These are phyloP conservation scores for Episyrphus balteatus DNA, from an alignment of 1,140 invertebrate genomes.

Conservation along the genomic window DNA sequence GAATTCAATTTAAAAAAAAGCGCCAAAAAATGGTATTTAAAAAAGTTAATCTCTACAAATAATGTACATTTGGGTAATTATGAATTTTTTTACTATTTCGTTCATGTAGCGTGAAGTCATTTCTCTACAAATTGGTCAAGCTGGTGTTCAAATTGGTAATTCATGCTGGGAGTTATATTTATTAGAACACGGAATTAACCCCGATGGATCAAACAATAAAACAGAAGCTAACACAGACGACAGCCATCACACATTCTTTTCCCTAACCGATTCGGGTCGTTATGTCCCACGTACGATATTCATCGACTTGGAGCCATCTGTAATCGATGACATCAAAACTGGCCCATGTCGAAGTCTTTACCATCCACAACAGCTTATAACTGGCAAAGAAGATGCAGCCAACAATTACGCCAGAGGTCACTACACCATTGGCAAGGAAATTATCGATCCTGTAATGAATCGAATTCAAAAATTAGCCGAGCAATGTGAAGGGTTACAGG, in stretches of 20 bases:
- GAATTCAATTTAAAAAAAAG: no score
- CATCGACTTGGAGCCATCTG: constrained; percentile 41
- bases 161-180: constrained; percentile 71
- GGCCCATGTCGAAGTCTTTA: constrained; percentile 49
- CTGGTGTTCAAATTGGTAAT: constrained; percentile 61
- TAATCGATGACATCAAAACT: constrained; percentile 49
- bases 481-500: constrained; percentile 70
- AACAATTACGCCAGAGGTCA: constrained; percentile 70
- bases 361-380: constrained; percentile 61
- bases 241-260: constrained; percentile 49
- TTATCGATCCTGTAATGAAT: constrained; percentile 60
- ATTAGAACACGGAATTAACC: constrained; percentile 59
- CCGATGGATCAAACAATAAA: constrained; percentile 43
- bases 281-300: constrained; percentile 46
- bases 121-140: constrained; percentile 56
- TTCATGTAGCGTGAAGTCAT: constrained; percentile 51
- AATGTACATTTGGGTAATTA: no score
- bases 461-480: constrained; percentile 62
- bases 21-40: no score
- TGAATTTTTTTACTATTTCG: no score
- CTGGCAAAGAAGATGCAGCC: constrained; percentile 70
- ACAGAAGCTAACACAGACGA: constrained; percentile 20
- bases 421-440: constrained; percentile 70
- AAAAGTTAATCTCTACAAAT: no score
- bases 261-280: constrained; percentile 47